Evolutionary conservation across 1,140 invertebrate species (phyloP).

Genomic region (Drosophila pseudoananassae): DNA sequence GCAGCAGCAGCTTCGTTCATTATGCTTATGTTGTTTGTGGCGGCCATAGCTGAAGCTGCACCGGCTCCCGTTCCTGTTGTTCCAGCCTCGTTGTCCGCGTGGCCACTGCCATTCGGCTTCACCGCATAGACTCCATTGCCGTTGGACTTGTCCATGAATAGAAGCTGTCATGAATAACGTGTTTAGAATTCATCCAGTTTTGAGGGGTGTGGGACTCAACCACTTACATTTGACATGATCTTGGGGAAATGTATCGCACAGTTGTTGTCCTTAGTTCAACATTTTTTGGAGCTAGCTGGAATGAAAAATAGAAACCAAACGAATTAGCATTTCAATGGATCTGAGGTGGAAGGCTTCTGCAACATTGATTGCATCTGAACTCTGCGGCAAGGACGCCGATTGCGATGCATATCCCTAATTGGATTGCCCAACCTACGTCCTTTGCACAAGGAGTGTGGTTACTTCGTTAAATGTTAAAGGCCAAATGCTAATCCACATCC

Average conservation of each 20-base stretch:
- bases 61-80: conserved; percentile 12
- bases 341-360: not conserved
- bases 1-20: conserved; percentile 66
- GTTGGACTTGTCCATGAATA: conserved; percentile 83
- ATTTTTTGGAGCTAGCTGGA: conserved; percentile 62
- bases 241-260: conserved; percentile 1
- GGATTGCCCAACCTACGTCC: conserved; percentile 66
- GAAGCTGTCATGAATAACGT: conserved; percentile 36
- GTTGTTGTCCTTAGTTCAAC: conserved; percentile 28
- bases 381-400: conserved; percentile 33
- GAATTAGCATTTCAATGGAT: conserved; percentile 30
- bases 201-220: too few relatives aligned
- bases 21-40: conserved; percentile 63
- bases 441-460: conserved; percentile 29
- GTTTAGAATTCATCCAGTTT: too few relatives aligned
- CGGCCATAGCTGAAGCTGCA: conserved; percentile 18
- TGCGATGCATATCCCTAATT: conserved; percentile 70
- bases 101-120: conserved; percentile 43
- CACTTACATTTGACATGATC: conserved; percentile 70
- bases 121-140: conserved; percentile 77
- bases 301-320: conserved; percentile 26
- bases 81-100: conserved; percentile 59
- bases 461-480: conserved; percentile 55
- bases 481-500: conserved; percentile 67
- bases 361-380: conserved; percentile 12